phyloP scores from a whole-genome alignment of 2,888 invertebrate species.

The Phytoseiulus persimilis region DNA sequence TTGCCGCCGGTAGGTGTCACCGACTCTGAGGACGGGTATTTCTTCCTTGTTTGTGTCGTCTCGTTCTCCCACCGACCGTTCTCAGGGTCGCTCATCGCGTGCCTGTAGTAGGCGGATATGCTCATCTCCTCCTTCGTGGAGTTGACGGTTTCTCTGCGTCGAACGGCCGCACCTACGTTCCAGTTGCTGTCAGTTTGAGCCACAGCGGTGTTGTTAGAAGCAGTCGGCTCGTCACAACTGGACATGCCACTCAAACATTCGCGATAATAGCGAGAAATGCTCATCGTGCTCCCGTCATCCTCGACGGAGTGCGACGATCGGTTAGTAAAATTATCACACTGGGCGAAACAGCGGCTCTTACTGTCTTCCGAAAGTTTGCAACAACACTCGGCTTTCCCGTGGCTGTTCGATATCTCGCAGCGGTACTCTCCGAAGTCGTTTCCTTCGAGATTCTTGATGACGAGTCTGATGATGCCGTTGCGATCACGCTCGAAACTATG shows the following conservation, averaged over 20 bases:
- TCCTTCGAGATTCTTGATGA: conserved; percentile 61
- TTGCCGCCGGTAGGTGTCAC: too few relatives aligned
- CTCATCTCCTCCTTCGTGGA: neutral
- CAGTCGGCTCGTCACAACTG: neutral
- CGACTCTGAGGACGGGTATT: neutral
- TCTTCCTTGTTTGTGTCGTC: neutral
- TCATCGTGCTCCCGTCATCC: neutral
- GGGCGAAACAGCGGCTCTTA: conserved; percentile 48
- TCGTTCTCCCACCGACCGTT: neutral
- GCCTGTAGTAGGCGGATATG: neutral
- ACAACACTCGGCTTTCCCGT: conserved; percentile 71
- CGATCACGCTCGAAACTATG: conserved; percentile 72
- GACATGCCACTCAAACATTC: conserved; percentile 15
- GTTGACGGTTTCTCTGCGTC: neutral
- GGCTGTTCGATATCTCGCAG: conserved; percentile 70
- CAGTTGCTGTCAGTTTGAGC: neutral
- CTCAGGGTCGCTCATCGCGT: conserved; percentile 22
- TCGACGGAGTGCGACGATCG: neutral
- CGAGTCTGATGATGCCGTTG: conserved; percentile 71
- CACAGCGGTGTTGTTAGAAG: neutral
- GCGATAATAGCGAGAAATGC: conserved; percentile 24
- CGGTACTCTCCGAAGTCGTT: conserved; percentile 76
- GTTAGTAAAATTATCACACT: conserved; percentile 33
- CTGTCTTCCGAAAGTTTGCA: conserved; percentile 73
- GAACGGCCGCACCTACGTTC: neutral